Evolutionary conservation across 2,113 vertebrate species (phyloP), one percentile per base, ranked within the genome.

Genomic region (Carollia perspicillata): DNA sequence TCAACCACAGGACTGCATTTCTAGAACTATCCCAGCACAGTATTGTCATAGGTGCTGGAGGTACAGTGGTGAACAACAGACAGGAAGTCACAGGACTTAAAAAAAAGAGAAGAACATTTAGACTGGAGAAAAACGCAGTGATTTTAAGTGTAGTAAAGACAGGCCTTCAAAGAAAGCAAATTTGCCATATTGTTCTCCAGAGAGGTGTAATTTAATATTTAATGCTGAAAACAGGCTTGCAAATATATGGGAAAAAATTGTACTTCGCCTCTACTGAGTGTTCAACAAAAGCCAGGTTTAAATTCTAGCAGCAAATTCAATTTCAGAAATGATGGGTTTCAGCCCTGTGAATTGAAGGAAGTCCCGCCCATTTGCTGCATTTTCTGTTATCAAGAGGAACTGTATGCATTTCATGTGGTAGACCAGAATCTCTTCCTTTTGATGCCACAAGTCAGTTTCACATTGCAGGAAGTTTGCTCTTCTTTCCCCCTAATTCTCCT

Each of bases 131-230:
- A 83, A 58, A 44, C 8, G 8, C 9, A 28, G 11, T 77, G 13
- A 89, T 37, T 40, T 49, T 35, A 53, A 44, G 6, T 13, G 60
- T 89, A 78, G 81, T 81, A 69, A 88, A 81, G 40, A 44, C 72
- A 63, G 28, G 35, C 37, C 28, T 84, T 89, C 51, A 85, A 88
- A 80, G 40, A 77, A 71, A 89, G 42, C 33, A 89, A 84, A 63
- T 89, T 66, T 16, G 26, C 14, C 26, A 3, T 74, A 42, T 93
- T 90, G 42, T 63, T 90, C 71, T 95, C 66, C 81, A 74, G n/a
- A 90, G 42, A 85, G 63, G 85, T 88, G n/a, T 71, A 66, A 75
- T 78, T 93, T 85, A 49, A 94, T 71, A 92, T 14, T 23, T 65
- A 72, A 14, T 77, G 58, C n/a, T 95, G 66, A 40, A 84, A 96